Evolutionary conservation across 2,113 vertebrate species (phyloP).

Genomic region (Tamias sibiricus): DNA sequence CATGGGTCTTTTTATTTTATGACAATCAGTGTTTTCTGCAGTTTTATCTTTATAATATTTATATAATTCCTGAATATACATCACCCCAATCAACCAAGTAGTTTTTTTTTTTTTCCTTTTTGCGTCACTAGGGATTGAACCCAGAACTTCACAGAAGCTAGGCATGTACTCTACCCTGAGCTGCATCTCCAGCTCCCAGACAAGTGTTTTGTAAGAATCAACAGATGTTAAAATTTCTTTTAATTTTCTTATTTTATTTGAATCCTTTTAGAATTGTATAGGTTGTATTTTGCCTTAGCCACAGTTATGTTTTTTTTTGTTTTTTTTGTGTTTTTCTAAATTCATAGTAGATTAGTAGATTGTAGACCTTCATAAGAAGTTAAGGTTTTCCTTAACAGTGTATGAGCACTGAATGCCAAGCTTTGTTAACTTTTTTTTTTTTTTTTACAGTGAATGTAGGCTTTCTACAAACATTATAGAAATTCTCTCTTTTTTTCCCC

Average conservation of each 20-base stretch:
- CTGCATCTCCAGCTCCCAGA: neutral
- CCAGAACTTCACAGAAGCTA: neutral
- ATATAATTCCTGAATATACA: neutral
- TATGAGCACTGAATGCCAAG: neutral
- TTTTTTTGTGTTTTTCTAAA: neutral
- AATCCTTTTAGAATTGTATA: neutral
- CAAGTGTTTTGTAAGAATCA: neutral
- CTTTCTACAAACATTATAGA: neutral
- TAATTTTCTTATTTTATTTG: neutral
- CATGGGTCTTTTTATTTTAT: neutral
- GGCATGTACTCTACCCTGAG: neutral
- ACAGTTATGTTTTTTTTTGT: neutral
- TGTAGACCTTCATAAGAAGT: neutral
- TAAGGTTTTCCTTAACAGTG: neutral
- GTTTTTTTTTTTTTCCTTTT: neutral
- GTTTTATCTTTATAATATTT: neutral
- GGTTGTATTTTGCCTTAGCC: neutral
- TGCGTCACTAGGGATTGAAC: neutral
- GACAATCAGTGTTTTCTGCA: neutral
- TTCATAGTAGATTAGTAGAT: neutral
- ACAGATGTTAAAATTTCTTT: neutral
- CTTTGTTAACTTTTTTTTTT: neutral
- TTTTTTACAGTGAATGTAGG: neutral
- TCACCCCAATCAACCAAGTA: neutral
- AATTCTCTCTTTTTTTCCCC: neutral